Conservation (phyloP, 2,113 vertebrate species). For the Meleagris gallopavo region DNA sequence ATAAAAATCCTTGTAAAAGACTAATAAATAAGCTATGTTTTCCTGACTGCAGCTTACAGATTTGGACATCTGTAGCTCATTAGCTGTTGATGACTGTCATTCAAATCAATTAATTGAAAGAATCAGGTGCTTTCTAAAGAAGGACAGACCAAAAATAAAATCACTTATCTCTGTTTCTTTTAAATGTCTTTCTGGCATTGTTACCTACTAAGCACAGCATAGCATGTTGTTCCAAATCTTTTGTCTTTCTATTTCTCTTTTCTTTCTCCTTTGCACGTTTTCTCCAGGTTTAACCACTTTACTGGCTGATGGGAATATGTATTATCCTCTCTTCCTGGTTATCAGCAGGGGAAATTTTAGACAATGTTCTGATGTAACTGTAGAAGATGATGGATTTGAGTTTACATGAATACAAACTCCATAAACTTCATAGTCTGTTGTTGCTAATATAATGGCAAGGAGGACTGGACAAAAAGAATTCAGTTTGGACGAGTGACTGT, state of each 20-base stretch:
- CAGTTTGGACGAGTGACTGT: neutral
- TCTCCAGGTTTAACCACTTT: neutral
- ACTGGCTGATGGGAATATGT: neutral
- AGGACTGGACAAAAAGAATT: neutral
- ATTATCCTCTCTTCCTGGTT: neutral
- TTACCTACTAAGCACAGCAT: neutral
- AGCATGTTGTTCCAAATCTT: neutral
- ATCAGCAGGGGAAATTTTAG: neutral
- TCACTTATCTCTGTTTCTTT: slow-evolving; percentile 22
- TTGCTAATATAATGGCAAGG: neutral
- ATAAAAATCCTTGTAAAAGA: neutral
- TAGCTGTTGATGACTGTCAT: slow-evolving; percentile 55
- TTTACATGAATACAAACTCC: neutral
- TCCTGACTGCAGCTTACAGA: slow-evolving; percentile 29
- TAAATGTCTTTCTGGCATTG: neutral
- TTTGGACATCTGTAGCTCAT: slow-evolving; percentile 67
- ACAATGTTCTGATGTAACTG: neutral
- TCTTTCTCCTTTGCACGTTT: neutral
- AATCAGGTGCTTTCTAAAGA: slow-evolving; percentile 49
- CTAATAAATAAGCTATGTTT: slow-evolving; percentile 52
- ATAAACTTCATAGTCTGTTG: neutral
- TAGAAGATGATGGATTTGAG: neutral
- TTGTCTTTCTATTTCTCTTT: neutral
- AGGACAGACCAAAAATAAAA: slow-evolving; percentile 33
- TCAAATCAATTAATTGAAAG: slow-evolving; percentile 66